Conservation (phyloP, 1,140 invertebrate genomes). For the Formica selysi region DNA sequence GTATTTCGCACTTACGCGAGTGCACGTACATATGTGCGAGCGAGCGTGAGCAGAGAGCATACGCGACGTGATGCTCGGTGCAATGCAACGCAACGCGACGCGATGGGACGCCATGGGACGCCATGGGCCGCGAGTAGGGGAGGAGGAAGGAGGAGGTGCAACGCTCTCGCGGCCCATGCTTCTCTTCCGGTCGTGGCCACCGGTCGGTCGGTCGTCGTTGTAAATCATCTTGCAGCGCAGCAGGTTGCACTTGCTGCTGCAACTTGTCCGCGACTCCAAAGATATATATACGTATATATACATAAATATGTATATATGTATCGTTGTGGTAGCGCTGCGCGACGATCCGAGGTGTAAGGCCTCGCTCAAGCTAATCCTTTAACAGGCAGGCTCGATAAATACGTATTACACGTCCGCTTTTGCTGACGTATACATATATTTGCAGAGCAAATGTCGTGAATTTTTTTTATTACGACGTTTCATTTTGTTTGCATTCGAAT, state of each 20-base stretch:
- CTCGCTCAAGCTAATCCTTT: conserved; percentile 42
- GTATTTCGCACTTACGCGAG: conserved; percentile 43
- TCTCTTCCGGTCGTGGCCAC: conserved; percentile 68
- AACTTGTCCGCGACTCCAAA: conserved; percentile 34
- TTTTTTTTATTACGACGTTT: no score
- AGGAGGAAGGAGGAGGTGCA: conserved; percentile 47
- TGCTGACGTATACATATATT: background rate
- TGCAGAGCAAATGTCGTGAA: no score
- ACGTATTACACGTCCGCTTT: background rate
- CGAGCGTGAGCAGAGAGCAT: conserved; percentile 3
- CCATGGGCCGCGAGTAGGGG: background rate
- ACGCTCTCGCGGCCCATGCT: conserved; percentile 63
- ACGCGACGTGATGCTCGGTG: background rate
- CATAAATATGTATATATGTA: background rate
- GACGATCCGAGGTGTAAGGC: conserved; percentile 8
- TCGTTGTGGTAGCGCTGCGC: background rate
- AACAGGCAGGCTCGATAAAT: conserved; percentile 40
- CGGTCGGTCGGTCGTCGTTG: conserved; percentile 48
- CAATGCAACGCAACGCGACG: background rate
- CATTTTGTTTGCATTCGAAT: no score
- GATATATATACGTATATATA: background rate
- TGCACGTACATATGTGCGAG: conserved; percentile 9
- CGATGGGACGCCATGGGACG: conserved; percentile 20
- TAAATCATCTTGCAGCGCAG: conserved; percentile 71
- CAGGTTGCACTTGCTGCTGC: conserved; percentile 65